Percentiles rank a stretch among this genome's conserved stretches.
Evolutionary conservation across 2,888 invertebrate genomes (phyloP).

Genomic region (Epirrhoe tristata): DNA sequence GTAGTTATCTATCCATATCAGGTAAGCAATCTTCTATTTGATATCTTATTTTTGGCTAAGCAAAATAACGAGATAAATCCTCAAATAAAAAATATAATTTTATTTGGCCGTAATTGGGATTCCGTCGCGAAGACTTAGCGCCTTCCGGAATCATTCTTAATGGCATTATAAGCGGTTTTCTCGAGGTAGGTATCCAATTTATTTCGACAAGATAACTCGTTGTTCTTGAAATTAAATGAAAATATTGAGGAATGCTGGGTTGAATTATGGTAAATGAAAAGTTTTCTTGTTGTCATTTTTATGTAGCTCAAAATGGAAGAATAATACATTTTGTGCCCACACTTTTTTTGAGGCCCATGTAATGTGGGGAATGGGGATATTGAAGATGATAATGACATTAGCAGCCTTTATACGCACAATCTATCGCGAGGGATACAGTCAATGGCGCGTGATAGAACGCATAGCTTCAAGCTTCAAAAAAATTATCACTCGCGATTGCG

Average conservation of each 20-base stretch:
- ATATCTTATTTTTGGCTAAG: not conserved
- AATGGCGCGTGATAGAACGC: too few species aligned
- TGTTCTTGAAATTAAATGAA: constrained; percentile 59
- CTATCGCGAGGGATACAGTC: too few species aligned
- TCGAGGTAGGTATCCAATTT: constrained; percentile 59
- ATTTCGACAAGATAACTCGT: constrained; percentile 63
- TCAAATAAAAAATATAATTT: constrained; percentile 54
- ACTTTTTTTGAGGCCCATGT: too few species aligned
- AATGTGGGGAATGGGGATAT: too few species aligned
- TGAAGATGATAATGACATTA: too few species aligned
- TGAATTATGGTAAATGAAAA: constrained; percentile 28
- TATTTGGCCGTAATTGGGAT: constrained; percentile 57
- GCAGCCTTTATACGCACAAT: too few species aligned
- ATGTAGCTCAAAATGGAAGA: too few species aligned
- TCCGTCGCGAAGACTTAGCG: constrained; percentile 55
- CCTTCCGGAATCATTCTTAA: constrained; percentile 40
- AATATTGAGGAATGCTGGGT: constrained; percentile 47
- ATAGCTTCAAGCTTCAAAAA: too few species aligned
- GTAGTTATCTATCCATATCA: not conserved
- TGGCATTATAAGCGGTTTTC: constrained; percentile 59
- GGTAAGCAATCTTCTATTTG: not conserved
- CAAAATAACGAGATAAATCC: constrained; percentile 35
- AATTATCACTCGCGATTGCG: too few species aligned
- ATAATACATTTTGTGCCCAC: too few species aligned
- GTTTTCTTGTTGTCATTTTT: constrained; percentile 20